Conservation (phyloP, 2,797 vertebrate genomes). For the Avahi laniger region DNA sequence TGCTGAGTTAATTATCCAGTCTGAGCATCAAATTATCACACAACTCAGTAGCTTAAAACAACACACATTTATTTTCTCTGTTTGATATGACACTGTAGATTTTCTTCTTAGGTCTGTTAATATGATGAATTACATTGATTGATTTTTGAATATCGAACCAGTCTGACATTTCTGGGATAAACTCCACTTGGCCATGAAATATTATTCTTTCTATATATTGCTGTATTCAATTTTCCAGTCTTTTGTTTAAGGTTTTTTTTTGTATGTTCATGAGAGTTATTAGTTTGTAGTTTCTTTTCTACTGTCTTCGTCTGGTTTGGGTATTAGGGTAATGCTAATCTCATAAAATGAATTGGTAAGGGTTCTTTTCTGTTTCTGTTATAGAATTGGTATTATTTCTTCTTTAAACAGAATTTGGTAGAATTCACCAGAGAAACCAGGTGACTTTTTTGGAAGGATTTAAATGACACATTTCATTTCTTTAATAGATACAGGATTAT, state of each 20-base stretch:
- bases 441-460: not conserved
- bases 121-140: not conserved
- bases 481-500: not conserved
- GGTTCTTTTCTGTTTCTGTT: not conserved
- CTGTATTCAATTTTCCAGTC: not conserved
- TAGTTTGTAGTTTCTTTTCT: not conserved
- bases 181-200: not conserved
- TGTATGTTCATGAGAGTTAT: not conserved
- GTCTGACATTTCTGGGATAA: not conserved
- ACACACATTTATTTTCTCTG: constrained; percentile 11
- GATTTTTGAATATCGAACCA: constrained; percentile 36
- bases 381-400: not conserved
- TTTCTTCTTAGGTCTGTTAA: constrained; percentile 20
- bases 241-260: not conserved
- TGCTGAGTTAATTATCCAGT: not conserved
- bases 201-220: not conserved
- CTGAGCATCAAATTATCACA: not conserved
- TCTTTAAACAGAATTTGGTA: constrained; percentile 17
- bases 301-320: not conserved
- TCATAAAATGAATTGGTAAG: not conserved
- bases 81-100: not conserved
- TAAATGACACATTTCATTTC: not conserved
- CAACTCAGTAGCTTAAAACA: not conserved
- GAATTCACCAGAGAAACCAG: not conserved
- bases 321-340: not conserved